Percentiles rank a stretch among this genome's conserved stretches.
Conservation (phyloP, 1,140 invertebrate genomes). For the Coenobita brevimanus region DNA sequence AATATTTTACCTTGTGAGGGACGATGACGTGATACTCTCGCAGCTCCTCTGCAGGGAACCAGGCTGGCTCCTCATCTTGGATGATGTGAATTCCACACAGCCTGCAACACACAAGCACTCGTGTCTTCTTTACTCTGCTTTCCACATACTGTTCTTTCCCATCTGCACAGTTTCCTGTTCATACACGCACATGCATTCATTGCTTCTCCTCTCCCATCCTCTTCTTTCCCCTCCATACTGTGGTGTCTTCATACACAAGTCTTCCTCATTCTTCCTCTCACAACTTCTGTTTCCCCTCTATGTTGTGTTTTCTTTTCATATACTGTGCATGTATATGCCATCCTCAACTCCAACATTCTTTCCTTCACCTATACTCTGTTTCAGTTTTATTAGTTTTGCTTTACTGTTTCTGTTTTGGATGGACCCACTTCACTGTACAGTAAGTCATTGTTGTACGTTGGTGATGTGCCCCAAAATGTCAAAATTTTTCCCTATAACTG, state of each 20-base stretch:
- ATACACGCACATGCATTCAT: background rate
- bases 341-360: too few species aligned
- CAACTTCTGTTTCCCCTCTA: background rate
- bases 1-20: conserved; percentile 81
- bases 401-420: too few species aligned
- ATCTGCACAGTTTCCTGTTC: background rate
- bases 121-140: background rate
- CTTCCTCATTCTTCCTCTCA: background rate
- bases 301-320: background rate
- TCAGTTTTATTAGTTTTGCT: too few species aligned
- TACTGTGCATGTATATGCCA: background rate
- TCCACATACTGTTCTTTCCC: background rate
- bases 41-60: conserved; percentile 91
- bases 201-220: background rate
- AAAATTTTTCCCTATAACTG: too few species aligned
- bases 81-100: conserved; percentile 85
- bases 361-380: too few species aligned
- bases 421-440: too few species aligned
- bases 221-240: background rate
- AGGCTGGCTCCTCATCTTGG: conserved; percentile 91
- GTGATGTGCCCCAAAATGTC: too few species aligned
- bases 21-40: conserved; percentile 89
- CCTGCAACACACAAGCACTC: conserved; percentile 74
- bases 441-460: too few species aligned
- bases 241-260: background rate